Conservation (phyloP, 1,140 invertebrate genomes). For the Macrotrachela quadricornifera region DNA sequence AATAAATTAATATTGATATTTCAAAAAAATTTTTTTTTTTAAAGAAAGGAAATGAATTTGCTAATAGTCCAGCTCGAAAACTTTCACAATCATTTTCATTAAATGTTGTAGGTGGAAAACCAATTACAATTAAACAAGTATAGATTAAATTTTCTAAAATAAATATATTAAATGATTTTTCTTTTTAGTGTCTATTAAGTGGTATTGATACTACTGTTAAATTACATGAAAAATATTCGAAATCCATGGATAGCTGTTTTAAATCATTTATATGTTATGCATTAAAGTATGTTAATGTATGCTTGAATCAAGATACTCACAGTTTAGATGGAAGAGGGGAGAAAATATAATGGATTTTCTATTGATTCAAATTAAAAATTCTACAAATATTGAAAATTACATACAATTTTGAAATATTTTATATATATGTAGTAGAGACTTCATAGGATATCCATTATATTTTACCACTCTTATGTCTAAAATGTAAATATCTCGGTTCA, state of each 20-base stretch:
- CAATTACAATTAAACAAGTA: conserved; percentile 66
- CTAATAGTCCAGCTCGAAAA: conserved; percentile 75
- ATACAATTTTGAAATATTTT: no score
- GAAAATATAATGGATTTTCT: no score
- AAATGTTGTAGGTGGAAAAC: conserved; percentile 62
- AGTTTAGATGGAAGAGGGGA: no score
- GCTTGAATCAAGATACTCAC: no score
- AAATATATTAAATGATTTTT: not conserved
- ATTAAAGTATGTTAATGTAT: conserved; percentile 63
- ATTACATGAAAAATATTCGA: conserved; percentile 68
- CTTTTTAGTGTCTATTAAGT: conserved; percentile 51
- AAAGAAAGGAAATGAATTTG: conserved; percentile 59
- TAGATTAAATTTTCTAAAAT: not conserved
- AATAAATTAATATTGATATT: not conserved
- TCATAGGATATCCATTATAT: no score
- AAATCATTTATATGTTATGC: conserved; percentile 91
- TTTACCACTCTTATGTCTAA: no score
- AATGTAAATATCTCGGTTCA: no score
- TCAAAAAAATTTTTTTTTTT: not conserved
- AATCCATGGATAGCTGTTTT: conserved; percentile 83
- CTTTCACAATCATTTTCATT: conserved; percentile 90
- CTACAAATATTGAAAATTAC: no score
- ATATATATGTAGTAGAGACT: no score
- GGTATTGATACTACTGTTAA: conserved; percentile 74
- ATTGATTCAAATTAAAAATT: no score